Evolutionary conservation across 1,140 invertebrate species (phyloP).

Genomic region (Drosophila oshimai): DNA sequence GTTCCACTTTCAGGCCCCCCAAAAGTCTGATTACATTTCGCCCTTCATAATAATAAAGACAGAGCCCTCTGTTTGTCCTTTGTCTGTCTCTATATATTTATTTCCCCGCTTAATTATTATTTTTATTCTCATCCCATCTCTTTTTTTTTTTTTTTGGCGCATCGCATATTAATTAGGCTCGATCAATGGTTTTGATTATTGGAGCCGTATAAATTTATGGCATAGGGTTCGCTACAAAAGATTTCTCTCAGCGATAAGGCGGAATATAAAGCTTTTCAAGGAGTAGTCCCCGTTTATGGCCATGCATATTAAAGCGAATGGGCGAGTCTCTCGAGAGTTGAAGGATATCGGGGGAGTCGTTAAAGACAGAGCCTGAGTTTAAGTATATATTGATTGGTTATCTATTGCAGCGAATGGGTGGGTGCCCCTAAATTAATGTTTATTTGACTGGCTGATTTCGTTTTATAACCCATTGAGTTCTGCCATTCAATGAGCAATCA

Average conservation of each 20-base stretch:
- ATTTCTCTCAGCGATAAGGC: slow-evolving; percentile 49
- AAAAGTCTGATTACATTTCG: slow-evolving; percentile 28
- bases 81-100: slow-evolving; percentile 4
- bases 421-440: neutral
- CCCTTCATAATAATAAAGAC: slow-evolving; percentile 33
- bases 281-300: slow-evolving; percentile 46
- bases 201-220: slow-evolving; percentile 38
- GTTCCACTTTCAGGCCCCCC: slow-evolving; percentile 39
- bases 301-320: slow-evolving; percentile 54
- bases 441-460: neutral
- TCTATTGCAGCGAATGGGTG: neutral
- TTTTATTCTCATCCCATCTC: slow-evolving; percentile 18
- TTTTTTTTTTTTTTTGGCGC: slow-evolving; percentile 17
- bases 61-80: neutral
- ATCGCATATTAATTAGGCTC: slow-evolving; percentile 54
- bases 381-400: slow-evolving; percentile 6
- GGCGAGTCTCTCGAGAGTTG: slow-evolving; percentile 25
- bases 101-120: slow-evolving; percentile 52
- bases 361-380: slow-evolving; percentile 23
- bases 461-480: neutral
- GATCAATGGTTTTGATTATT: slow-evolving; percentile 52
- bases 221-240: too few species aligned
- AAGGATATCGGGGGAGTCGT: slow-evolving; percentile 32
- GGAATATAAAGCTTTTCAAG: slow-evolving; percentile 13
- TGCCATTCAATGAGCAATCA: neutral